These are phyloP conservation scores for Chloromyia formosa DNA, from an alignment of 2,888 invertebrate genomes.

Conservation along the genomic window DNA sequence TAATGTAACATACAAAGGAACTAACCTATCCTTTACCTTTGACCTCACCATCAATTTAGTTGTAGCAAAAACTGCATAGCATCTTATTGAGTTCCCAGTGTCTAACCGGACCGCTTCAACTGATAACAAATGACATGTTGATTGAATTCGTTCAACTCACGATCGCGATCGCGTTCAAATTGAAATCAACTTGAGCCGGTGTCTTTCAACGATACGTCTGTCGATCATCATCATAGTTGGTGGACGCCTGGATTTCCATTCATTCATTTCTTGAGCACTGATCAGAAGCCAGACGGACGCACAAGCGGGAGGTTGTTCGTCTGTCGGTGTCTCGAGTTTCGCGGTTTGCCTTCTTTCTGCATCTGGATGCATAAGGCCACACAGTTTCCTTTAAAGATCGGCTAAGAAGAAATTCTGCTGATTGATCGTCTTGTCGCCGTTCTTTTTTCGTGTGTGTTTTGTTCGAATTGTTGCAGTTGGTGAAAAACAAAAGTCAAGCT, in stretches of 20 bases:
- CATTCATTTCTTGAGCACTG: conserved; percentile 8
- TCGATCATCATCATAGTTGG: neutral
- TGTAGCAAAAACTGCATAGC: neutral
- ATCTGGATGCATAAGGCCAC: neutral
- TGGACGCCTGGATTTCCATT: conserved; percentile 14
- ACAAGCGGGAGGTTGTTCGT: conserved; percentile 25
- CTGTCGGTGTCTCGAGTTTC: conserved; percentile 3
- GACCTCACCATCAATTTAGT: too few species aligned
- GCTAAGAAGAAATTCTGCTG: neutral
- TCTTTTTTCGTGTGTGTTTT: neutral
- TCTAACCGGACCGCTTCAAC: conserved; percentile 4
- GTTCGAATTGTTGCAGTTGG: neutral
- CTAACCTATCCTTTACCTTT: too few species aligned
- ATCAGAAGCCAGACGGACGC: conserved; percentile 27
- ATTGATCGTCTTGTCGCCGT: neutral
- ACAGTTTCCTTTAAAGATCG: neutral
- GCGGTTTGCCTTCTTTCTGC: conserved; percentile 10
- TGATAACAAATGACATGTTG: neutral
- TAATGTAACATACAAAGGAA: too few species aligned
- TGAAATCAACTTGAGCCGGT: neutral
- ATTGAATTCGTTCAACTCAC: neutral
- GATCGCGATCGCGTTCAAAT: conserved; percentile 9
- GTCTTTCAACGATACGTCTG: neutral
- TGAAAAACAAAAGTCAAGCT: conserved; percentile 19
- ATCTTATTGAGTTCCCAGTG: neutral